phyloP scores from a whole-genome alignment of 2,888 invertebrate genomes.

The Arenicola marina region DNA sequence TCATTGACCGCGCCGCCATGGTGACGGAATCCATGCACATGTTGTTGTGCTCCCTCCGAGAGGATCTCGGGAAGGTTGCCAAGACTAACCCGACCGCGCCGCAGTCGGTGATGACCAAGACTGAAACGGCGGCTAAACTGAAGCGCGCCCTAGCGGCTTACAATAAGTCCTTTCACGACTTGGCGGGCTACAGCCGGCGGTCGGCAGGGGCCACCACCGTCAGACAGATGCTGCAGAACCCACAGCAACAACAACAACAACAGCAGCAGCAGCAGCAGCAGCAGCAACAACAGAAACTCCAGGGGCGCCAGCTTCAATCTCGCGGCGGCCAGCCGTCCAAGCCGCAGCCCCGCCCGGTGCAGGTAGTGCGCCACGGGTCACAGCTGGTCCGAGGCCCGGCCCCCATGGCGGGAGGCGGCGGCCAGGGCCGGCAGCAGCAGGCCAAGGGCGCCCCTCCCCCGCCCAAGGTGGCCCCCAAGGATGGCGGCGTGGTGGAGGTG shows the following conservation, averaged over 20 bases:
- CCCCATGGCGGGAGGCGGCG: not conserved
- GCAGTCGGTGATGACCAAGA: not conserved
- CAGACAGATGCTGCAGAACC: not conserved
- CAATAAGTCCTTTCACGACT: conserved; percentile 18
- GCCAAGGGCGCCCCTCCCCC: not conserved
- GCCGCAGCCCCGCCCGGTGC: not conserved
- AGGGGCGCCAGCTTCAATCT: not conserved
- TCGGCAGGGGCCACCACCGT: not conserved
- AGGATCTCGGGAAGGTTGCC: conserved; percentile 8
- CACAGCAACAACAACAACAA: not conserved
- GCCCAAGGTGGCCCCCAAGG: not conserved
- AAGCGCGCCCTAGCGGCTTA: conserved; percentile 17
- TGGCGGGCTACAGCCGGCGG: not conserved
- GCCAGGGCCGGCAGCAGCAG: not conserved
- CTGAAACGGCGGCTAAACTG: conserved; percentile 13
- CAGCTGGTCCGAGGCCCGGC: not conserved
- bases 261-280: not conserved
- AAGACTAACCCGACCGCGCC: not conserved
- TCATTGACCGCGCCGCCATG: conserved; percentile 12
- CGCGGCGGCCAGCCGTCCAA: not conserved
- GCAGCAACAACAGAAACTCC: not conserved
- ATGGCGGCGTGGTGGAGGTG: no score
- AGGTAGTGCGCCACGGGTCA: not conserved
- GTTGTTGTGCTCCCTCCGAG: conserved; percentile 16
- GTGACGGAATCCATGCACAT: conserved; percentile 18